Evolutionary conservation across 1,140 invertebrate genomes (phyloP), one percentile per base, ranked within the genome.

Genomic region (Diachasma alloeum): DNA sequence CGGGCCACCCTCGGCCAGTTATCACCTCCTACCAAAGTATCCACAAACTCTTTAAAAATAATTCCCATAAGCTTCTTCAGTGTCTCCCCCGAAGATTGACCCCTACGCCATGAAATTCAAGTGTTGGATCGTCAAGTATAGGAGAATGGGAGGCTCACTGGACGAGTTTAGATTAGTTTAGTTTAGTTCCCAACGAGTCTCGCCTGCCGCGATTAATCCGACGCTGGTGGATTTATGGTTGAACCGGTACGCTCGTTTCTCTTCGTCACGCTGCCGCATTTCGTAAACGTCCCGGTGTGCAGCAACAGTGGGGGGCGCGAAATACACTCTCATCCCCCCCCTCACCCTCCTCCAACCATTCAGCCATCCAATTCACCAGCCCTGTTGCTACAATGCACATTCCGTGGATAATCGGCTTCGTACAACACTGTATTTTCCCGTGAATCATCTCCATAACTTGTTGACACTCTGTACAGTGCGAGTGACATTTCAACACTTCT

Each of bases 101-200:
- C 59, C 31, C 24, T 1, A 31, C 8, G 3, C 22, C 24, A 4
- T 19, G 10, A 15, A 56, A 26, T 19, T 63, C 15, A 19, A 26
- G 36, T 37, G 66, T 42, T 17, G 66, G 36, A 11, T 3, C 36
- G 26, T 63, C 19, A 26, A 63, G 19, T 24, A 63, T 24, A 26
- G 24, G 22, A 37, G 59, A 26, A 37, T 68, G 66, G 31, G 8
- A 36, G 66, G 36, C 37, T n/a, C 53, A 78, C 80, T 82, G 80
- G 83, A 84, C 85, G 87, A 88, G 87, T 88, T 88, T 87, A 88
- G 85, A 88, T 88, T 88, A 87, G 86, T 88, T 87, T 87, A 85
- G 86, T 87, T 85, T 85, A 85, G 83, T 85, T 88, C 75, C 82
- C 83, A 87, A 87, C 84, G 83, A 88, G 87, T 88, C 86, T 87